Evolutionary conservation across 2,113 vertebrate genomes (phyloP).

Genomic region (Stegastes partitus): DNA sequence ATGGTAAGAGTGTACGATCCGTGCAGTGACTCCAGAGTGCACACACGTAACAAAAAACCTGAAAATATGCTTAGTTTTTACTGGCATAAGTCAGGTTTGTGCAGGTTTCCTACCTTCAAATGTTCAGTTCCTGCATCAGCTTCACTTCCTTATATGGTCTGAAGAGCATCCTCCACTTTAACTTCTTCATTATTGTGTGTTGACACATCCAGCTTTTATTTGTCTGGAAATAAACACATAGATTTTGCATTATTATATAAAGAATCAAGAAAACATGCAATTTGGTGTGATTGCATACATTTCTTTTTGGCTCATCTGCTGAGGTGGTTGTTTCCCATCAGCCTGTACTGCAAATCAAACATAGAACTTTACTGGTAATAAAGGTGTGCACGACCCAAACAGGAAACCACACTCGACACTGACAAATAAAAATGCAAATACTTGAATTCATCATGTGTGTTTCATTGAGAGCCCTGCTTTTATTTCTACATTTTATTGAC

Average conservation of each 20-base stretch:
- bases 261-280: too few species aligned
- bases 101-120: background rate
- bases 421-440: too few species aligned
- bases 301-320: too few species aligned
- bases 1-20: conserved; percentile 83
- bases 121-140: conserved; percentile 44
- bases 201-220: background rate
- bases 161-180: background rate
- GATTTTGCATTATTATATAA: too few species aligned
- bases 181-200: conserved; percentile 13
- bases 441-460: too few species aligned
- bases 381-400: background rate
- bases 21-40: background rate
- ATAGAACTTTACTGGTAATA: background rate
- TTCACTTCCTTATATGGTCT: conserved; percentile 74
- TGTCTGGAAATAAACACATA: background rate
- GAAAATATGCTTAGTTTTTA: background rate
- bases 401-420: conserved; percentile 18
- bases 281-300: too few species aligned
- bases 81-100: background rate
- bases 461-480: background rate
- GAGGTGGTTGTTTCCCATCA: background rate
- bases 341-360: background rate
- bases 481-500: background rate
- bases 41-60: background rate